A percentile compares a stretch with the other conserved stretches of the same genome.
These are phyloP conservation scores for Silurus asotus DNA, from an alignment of 2,113 vertebrate species.

Conservation along the genomic window DNA sequence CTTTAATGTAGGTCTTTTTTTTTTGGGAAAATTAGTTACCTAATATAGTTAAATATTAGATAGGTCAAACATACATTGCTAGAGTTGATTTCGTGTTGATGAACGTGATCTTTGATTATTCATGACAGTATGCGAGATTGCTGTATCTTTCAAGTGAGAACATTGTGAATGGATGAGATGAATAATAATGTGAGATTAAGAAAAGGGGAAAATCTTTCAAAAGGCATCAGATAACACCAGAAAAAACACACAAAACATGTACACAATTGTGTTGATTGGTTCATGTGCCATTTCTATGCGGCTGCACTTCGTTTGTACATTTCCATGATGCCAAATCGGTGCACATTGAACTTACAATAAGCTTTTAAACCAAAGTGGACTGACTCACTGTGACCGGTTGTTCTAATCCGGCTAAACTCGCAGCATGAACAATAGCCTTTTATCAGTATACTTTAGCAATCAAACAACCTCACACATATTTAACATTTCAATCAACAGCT, in stretches of 20 bases:
- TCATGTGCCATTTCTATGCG: background rate
- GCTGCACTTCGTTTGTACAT: background rate
- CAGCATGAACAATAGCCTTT: constrained; percentile 10
- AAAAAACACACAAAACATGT: background rate
- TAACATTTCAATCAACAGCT: background rate
- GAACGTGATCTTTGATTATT: background rate
- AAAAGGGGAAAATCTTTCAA: background rate
- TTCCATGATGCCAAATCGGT: background rate
- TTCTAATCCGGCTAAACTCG: background rate
- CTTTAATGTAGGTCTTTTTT: background rate
- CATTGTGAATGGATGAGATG: background rate
- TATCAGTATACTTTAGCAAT: background rate
- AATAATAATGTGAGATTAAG: background rate
- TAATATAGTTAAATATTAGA: background rate
- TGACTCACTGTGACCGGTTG: background rate
- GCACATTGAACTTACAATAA: background rate
- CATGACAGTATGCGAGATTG: background rate
- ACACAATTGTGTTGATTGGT: background rate
- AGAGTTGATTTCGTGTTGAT: background rate
- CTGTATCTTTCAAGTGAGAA: background rate
- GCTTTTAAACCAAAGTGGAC: constrained; percentile 4
- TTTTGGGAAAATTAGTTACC: background rate
- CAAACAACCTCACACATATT: background rate
- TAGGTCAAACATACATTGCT: background rate
- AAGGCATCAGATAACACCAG: background rate